Conservation (phyloP, 2,888 invertebrate genomes). For the Serrognathus titanus region DNA sequence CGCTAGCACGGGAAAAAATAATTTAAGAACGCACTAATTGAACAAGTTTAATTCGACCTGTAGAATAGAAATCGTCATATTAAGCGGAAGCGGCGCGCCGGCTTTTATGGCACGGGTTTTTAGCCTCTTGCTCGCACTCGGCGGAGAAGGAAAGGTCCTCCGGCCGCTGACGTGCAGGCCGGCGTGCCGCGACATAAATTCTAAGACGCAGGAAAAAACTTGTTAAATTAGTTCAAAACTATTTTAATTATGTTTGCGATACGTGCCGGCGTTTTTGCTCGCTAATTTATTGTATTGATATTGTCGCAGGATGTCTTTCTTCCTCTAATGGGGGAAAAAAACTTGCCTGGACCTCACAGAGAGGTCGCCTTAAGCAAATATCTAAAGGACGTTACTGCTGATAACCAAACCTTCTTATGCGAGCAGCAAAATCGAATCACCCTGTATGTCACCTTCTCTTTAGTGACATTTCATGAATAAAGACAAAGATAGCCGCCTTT, state of each 20-base stretch:
- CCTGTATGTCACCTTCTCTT: too few species aligned
- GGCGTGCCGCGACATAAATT: neutral
- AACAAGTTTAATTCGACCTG: constrained; percentile 29
- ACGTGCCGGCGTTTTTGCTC: constrained; percentile 8
- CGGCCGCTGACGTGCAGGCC: neutral
- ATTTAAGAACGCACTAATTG: constrained; percentile 25
- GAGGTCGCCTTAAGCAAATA: too few species aligned
- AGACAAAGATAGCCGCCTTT: too few species aligned
- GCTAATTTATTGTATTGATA: constrained; percentile 16
- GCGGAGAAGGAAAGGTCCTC: neutral
- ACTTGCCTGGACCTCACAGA: too few species aligned
- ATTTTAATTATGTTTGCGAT: constrained; percentile 19
- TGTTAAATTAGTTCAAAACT: neutral
- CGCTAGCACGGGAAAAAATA: constrained; percentile 3
- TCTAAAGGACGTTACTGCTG: too few species aligned
- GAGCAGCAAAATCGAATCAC: too few species aligned
- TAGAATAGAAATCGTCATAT: constrained; percentile 34
- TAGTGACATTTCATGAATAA: too few species aligned
- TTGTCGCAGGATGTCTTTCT: constrained; percentile 2
- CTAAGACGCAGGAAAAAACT: constrained; percentile 1
- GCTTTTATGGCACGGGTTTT: constrained; percentile 5
- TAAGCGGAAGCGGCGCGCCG: constrained; percentile 15
- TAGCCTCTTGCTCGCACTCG: neutral
- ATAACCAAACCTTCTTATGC: too few species aligned
- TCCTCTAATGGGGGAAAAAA: too few species aligned